Conservation (phyloP, 2,888 invertebrate species). For the Endomychus coccineus region DNA sequence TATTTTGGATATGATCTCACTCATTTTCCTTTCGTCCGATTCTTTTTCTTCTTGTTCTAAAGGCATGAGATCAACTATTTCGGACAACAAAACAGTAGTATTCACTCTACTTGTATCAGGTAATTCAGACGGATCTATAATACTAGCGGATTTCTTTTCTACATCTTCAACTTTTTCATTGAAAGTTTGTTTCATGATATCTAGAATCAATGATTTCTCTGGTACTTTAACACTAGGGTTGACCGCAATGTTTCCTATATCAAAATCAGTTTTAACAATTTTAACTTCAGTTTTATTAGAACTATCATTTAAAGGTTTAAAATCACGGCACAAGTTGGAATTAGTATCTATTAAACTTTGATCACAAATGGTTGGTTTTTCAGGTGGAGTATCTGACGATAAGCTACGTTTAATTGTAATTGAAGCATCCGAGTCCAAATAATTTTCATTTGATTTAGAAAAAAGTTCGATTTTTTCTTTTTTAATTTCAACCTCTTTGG, state of each 20-base stretch:
- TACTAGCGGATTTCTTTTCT: slow-evolving; percentile 2
- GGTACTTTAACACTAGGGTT: slow-evolving; percentile 45
- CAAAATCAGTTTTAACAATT: slow-evolving; percentile 10
- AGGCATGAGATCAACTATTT: slow-evolving; percentile 6
- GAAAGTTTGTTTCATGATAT: slow-evolving; percentile 55
- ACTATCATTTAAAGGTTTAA: slow-evolving; percentile 23
- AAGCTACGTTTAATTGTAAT: slow-evolving; percentile 18
- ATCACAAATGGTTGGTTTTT: slow-evolving; percentile 19
- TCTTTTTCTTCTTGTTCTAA: slow-evolving; percentile 9
- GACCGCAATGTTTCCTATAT: slow-evolving; percentile 18
- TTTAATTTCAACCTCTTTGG: slow-evolving; percentile 20
- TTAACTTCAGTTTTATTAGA: slow-evolving; percentile 17
- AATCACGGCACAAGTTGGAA: slow-evolving; percentile 35
- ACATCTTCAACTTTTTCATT: slow-evolving; percentile 32
- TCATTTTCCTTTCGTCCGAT: slow-evolving; percentile 12
- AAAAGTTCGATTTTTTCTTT: slow-evolving; percentile 10
- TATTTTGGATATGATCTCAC: slow-evolving; percentile 15
- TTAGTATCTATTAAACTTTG: slow-evolving; percentile 31
- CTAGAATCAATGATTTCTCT: slow-evolving; percentile 48
- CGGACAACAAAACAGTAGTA: neutral
- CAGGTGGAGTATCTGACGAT: slow-evolving; percentile 21
- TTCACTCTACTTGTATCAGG: neutral
- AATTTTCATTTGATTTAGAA: slow-evolving; percentile 18
- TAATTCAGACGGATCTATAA: neutral
- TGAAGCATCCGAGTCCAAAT: slow-evolving; percentile 15